Base-by-base conservation (phyloP, 1,140 invertebrate species). In the Drosophila melanica region DNA sequence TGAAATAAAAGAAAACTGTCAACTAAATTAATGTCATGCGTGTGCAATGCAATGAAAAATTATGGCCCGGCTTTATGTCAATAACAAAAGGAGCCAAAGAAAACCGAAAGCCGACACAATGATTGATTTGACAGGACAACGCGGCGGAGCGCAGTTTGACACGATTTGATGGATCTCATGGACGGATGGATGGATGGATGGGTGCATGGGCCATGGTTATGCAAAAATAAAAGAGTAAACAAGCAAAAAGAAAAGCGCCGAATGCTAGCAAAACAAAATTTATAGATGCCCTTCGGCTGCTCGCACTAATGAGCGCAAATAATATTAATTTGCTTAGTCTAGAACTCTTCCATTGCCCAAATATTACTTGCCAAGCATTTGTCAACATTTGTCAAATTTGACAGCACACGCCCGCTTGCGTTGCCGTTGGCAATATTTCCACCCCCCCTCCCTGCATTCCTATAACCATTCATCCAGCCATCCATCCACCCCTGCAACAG, bases 1-100 rank as follows among this genome's bases (percentile, higher is more conserved):
- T 50, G 62, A 57, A 79, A 79, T 79, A 90, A 85, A 90, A 84
- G 80, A 84, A 90, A 91, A 91, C 86, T 90, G 90, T 91, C 90
- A 91, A 90, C 89, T 89, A 90, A 89, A 90, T 90, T 89, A 91
- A 91, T 89, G 84, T 89, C 84, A 89, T 89, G 85, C 80, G 77
- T 89, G 85, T 89, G 85, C 84, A 84, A 67, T 80, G 85, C 84
- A 80, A 90, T 90, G 84, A 89, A 90, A 89, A 89, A 90, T 89
- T 90, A 89, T 89, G 84, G 84, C 37, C 66, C 75, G 85, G 77
- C 84, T 90, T 82, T 89, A 78, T 78, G 84, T 90, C 84, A 90
- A 89, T 89, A 89, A 80, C 70, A 89, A 89, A 79, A 77, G 77
- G 64, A 50, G 69, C 42, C 78, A 66, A 55, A 62, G 11, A 27